phyloP scores from a whole-genome alignment of 2,113 vertebrate genomes.

The Trematomus loennbergii region DNA sequence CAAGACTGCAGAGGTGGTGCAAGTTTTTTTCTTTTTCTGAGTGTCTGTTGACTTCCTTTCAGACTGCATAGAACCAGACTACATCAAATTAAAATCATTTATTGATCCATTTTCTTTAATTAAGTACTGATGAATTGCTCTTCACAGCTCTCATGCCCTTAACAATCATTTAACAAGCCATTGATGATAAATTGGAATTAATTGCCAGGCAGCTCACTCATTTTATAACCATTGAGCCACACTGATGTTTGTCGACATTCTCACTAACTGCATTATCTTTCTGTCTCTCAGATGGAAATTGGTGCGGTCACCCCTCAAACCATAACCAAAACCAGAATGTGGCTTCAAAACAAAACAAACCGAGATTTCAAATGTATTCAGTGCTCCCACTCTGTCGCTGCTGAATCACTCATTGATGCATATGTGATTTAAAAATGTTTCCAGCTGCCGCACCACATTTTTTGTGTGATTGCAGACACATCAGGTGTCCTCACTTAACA shows the following conservation, averaged over 20 bases:
- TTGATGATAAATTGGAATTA: too few relatives aligned
- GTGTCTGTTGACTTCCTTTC: background rate
- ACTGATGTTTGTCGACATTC: background rate
- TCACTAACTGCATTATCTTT: background rate
- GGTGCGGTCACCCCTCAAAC: background rate
- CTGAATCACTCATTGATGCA: background rate
- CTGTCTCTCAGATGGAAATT: background rate
- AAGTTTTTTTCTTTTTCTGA: background rate
- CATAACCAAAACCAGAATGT: background rate
- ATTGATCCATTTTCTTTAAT: too few relatives aligned
- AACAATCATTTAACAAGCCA: background rate
- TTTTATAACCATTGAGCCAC: background rate
- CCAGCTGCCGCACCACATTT: background rate
- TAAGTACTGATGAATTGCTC: background rate
- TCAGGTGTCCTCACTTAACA: background rate
- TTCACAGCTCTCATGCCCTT: background rate
- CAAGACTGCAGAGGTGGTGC: background rate
- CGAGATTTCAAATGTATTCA: conserved; percentile 8
- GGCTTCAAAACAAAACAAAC: conserved; percentile 4
- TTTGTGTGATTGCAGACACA: background rate
- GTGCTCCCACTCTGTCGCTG: background rate
- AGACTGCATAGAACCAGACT: background rate
- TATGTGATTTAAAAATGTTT: background rate
- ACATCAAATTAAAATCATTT: too few relatives aligned
- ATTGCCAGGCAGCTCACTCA: background rate